Evolutionary conservation across 1,140 invertebrate species (phyloP).

Genomic region (Oryzaephilus surinamensis): DNA sequence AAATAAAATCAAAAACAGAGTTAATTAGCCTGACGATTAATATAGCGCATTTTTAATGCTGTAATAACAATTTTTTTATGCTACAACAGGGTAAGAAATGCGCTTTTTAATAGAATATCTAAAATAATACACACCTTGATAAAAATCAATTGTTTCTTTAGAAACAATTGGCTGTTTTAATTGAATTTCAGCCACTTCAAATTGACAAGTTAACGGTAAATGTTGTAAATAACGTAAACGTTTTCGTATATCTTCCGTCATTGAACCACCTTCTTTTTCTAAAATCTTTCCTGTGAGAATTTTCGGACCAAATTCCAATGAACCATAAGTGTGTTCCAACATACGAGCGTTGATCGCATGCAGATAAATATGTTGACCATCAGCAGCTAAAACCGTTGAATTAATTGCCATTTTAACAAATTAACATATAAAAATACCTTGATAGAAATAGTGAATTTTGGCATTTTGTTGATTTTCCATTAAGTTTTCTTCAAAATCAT

Average conservation of each 20-base stretch:
- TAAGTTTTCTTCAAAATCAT: background rate
- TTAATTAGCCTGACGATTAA: slow-evolving; percentile 16
- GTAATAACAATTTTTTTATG: no score
- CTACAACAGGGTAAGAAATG: no score
- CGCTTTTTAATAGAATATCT: no score
- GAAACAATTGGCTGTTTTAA: slow-evolving; percentile 62
- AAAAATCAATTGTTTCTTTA: slow-evolving; percentile 50
- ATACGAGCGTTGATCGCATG: slow-evolving; percentile 86
- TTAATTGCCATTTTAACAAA: slow-evolving; percentile 5
- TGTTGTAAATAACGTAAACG: slow-evolving; percentile 76
- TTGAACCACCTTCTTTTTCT: slow-evolving; percentile 73
- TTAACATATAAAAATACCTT: slow-evolving; percentile 46
- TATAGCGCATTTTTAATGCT: slow-evolving; percentile 15
- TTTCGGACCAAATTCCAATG: slow-evolving; percentile 66
- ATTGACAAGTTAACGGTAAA: slow-evolving; percentile 80
- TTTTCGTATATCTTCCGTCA: slow-evolving; percentile 67
- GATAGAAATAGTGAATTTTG: slow-evolving; percentile 63
- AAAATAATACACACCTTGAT: slow-evolving; percentile 45
- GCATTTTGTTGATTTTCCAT: background rate
- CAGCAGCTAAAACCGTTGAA: slow-evolving; percentile 48
- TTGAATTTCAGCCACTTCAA: slow-evolving; percentile 81
- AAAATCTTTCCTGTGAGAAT: slow-evolving; percentile 61
- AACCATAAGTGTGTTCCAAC: slow-evolving; percentile 76
- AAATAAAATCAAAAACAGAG: slow-evolving; percentile 8
- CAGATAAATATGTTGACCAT: slow-evolving; percentile 88